Base-by-base conservation (phyloP, 1,140 invertebrate genomes). In the Achroia grisella region DNA sequence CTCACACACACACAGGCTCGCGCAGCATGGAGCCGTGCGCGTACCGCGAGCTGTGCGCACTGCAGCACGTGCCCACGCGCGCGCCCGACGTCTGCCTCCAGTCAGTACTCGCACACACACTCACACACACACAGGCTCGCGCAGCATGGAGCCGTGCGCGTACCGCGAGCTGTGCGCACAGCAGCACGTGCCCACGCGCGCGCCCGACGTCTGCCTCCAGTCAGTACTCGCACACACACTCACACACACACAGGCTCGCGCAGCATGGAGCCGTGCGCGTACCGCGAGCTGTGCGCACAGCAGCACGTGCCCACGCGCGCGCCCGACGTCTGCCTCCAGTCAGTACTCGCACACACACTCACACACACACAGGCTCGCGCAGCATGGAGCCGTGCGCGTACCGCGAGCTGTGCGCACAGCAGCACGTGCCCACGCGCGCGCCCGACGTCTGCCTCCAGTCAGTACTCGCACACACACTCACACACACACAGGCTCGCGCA, bases 151-250 rank as follows among this genome's bases (percentile, higher is more conserved):
- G 1, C 89, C 90, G 28, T 97, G 95, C 72, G 89, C 90, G 3
- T 97, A 97, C 70, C 90, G 93, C 23, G 89, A 93, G 60, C 88
- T 91, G 15, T 98, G 96, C 62, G 75, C 86, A 5, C 88, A 88
- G 41, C 86, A 91, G 12, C 92, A 94, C 61, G 91, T 94, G 12
- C 91, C 91, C 15, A 81, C 96, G 4, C 89, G 92, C 48, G 91
- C 95, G 46, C 95, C 95, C 0, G 90, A 93, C 37, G 87, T 87
- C 39, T 97, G 95, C 73, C 90, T 93, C 64, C 90, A 90, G 93
- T 93, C 66, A 87, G 90, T 87, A 50, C 43, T 10, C n/a, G n/a
- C n/a, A n/a, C n/a, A n/a, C n/a, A n/a, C n/a, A n/a, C n/a, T n/a
- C n/a, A n/a, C n/a, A n/a, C n/a, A n/a, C n/a, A n/a, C n/a, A n/a